A percentile compares a stretch with the other conserved stretches of the same genome.
Conservation (phyloP, 2,888 invertebrate genomes). For the Anodontia alba region DNA sequence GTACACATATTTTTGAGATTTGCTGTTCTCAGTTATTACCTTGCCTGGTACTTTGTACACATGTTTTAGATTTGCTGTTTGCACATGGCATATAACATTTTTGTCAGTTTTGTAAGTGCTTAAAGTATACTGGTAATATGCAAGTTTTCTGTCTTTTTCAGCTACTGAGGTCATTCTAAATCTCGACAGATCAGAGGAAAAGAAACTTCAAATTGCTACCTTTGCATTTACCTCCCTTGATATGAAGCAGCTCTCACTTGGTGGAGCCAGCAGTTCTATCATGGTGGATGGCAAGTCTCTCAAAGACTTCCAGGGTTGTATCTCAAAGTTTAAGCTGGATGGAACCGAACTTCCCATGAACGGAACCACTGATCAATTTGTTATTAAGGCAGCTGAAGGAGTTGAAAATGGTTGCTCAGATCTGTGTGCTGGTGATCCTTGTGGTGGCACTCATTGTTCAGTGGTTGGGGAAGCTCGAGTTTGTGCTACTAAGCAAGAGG, state of each 20-base stretch:
- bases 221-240: conserved; percentile 97
- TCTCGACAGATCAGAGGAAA: conserved; percentile 87
- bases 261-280: conserved; percentile 83
- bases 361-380: conserved; percentile 89
- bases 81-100: no score
- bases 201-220: conserved; percentile 84
- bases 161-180: conserved; percentile 85
- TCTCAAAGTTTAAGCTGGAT: conserved; percentile 95
- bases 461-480: conserved; percentile 65
- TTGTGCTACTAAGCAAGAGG: conserved; percentile 87
- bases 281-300: conserved; percentile 55
- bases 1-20: no score
- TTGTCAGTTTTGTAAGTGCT: no score
- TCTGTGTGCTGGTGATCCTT: conserved; percentile 69
- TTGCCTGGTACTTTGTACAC: no score
- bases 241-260: conserved; percentile 91
- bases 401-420: conserved; percentile 69
- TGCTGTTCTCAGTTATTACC: no score
- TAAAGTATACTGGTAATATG: no score
- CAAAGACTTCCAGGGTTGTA: conserved; percentile 93
- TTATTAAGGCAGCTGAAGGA: conserved; percentile 70
- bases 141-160: conserved; percentile 41
- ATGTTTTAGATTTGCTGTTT: no score
- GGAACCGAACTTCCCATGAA: conserved; percentile 95
- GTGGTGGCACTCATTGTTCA: conserved; percentile 66